phyloP scores from a whole-genome alignment of 2,888 invertebrate genomes.

The Rhagonycha fulva region DNA sequence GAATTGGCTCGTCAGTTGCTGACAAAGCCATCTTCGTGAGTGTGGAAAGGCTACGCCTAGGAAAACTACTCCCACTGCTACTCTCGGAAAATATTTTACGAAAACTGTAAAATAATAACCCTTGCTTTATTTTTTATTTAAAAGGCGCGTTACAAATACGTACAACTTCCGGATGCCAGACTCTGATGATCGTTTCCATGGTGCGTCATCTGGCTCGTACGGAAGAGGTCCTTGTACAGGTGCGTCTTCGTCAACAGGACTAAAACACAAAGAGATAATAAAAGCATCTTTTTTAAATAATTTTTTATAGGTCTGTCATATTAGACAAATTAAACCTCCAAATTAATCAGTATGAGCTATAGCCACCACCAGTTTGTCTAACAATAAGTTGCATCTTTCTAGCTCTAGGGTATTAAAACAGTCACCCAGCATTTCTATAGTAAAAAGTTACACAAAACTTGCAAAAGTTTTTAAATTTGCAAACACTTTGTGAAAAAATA shows the following conservation, averaged over 20 bases:
- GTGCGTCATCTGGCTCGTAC: constrained; percentile 95
- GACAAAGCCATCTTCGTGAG: constrained; percentile 74
- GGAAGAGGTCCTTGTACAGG: constrained; percentile 97
- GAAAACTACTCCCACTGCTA: constrained; percentile 73
- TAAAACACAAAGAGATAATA: constrained; percentile 21
- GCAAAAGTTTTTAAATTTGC: too few relatives aligned
- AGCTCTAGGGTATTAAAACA: too few relatives aligned
- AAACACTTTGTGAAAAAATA: too few relatives aligned
- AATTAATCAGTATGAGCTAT: too few relatives aligned
- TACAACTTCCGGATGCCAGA: constrained; percentile 91
- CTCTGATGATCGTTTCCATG: constrained; percentile 84
- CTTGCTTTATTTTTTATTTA: not conserved
- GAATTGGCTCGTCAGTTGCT: constrained; percentile 51
- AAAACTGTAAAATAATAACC: constrained; percentile 66
- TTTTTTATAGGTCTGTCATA: too few relatives aligned
- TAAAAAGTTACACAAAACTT: not conserved
- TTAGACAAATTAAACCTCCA: too few relatives aligned
- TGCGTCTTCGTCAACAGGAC: constrained; percentile 73
- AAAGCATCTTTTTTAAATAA: not conserved
- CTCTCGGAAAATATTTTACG: constrained; percentile 87
- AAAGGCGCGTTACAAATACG: constrained; percentile 52
- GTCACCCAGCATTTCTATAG: not conserved
- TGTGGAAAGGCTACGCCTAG: constrained; percentile 79
- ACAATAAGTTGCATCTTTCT: too few relatives aligned
- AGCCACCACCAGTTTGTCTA: too few relatives aligned